Evolutionary conservation across 2,113 vertebrate species (phyloP).

Genomic region (Tamias sibiricus): DNA sequence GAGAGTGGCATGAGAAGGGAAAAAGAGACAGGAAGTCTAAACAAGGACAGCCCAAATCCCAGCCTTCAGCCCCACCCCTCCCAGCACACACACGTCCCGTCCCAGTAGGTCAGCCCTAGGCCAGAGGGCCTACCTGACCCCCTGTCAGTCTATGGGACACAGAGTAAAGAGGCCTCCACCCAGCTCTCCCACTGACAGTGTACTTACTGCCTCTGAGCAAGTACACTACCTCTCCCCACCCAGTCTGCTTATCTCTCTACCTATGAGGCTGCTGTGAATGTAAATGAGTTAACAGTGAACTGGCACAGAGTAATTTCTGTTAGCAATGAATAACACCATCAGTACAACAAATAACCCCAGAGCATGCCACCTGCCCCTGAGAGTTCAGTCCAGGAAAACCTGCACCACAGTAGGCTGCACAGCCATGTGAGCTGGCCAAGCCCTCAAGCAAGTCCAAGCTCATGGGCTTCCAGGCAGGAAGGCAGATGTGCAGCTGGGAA

Average conservation of each 20-base stretch:
- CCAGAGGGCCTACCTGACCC: background rate
- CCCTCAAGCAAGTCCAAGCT: background rate
- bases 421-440: too few relatives aligned
- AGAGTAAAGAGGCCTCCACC: background rate
- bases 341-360: background rate
- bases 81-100: background rate
- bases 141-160: accelerated
- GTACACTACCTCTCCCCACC: background rate
- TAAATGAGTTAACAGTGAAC: slow-evolving; percentile 3
- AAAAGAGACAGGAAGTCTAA: background rate
- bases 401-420: background rate
- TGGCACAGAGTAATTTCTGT: background rate
- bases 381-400: background rate
- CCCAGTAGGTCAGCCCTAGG: background rate
- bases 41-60: background rate
- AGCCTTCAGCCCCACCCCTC: background rate
- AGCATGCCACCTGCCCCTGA: background rate
- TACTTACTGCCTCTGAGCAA: too few relatives aligned
- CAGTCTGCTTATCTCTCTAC: background rate
- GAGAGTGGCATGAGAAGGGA: background rate
- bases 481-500: background rate
- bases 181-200: background rate
- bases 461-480: background rate
- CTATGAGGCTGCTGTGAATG: background rate
- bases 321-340: background rate